Evolutionary conservation across 2,113 vertebrate species (phyloP).

Genomic region (Poeciliopsis prolifica): DNA sequence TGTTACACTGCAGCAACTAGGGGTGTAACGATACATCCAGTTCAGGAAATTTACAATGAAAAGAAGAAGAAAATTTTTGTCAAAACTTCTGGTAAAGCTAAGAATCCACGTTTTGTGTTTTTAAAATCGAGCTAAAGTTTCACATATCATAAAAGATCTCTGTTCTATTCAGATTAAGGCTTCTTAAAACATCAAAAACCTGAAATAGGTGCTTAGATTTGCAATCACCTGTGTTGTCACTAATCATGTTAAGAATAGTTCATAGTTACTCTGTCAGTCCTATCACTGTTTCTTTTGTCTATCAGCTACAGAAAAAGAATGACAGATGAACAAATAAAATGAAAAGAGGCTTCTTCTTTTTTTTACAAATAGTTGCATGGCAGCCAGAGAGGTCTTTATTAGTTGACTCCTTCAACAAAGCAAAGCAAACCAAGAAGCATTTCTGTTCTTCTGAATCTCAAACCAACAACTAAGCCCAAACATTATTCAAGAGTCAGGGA

Average conservation of each 20-base stretch:
- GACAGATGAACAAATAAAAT: background rate
- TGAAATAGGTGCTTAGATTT: background rate
- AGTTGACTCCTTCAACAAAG: background rate
- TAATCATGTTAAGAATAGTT: background rate
- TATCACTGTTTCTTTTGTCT: background rate
- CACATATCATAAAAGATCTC: background rate
- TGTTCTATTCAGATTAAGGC: background rate
- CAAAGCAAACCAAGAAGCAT: background rate
- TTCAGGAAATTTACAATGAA: background rate
- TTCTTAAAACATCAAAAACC: background rate
- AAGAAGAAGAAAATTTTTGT: background rate
- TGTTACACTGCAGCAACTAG: slow-evolving; percentile 14
- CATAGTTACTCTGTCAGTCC: background rate
- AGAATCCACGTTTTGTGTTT: background rate
- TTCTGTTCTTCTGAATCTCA: background rate
- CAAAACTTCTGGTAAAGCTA: background rate
- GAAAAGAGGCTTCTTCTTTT: background rate
- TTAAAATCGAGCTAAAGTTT: background rate
- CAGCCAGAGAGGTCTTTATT: background rate
- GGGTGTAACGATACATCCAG: background rate
- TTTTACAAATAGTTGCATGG: background rate
- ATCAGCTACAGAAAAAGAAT: background rate
- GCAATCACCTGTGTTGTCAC: background rate
- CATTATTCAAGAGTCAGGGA: background rate
- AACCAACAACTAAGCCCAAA: background rate